Conservation (phyloP, 2,113 vertebrate species). For the human region GRCh38 chr12:6198001-6198500, state of each 20-base stretch:
- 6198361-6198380: background rate
- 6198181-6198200: background rate
- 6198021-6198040: background rate
- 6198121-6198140: background rate
- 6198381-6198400: background rate
- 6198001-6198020: background rate
- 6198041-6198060: background rate
- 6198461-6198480: background rate
- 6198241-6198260: background rate
- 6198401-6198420: background rate
- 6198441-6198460: background rate
- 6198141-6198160: background rate
- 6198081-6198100: background rate
- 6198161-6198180: background rate
- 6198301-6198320: background rate
- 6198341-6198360: background rate
- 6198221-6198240: background rate
- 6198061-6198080: background rate
- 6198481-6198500: no score
- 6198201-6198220: background rate
- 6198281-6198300: background rate
- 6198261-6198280: background rate
- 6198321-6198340: background rate
- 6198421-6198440: background rate
- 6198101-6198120: background rate